These are phyloP conservation scores for Catharus ustulatus DNA, from an alignment of 2,797 vertebrate genomes.

Conservation along the genomic window DNA sequence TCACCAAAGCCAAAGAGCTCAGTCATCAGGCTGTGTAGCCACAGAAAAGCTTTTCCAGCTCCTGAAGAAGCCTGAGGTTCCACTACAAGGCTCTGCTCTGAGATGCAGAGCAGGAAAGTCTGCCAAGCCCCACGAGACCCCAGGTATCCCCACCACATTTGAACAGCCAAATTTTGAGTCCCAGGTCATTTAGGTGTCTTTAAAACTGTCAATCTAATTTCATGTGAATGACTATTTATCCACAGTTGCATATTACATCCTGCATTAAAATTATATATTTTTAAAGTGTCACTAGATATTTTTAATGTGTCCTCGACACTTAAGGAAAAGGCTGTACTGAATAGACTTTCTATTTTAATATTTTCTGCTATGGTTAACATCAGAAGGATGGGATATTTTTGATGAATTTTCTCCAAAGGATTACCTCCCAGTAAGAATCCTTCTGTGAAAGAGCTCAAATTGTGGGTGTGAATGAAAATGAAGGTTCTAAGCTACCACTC, in stretches of 20 bases:
- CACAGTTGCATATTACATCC: not conserved
- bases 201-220: not conserved
- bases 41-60: not conserved
- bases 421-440: constrained; percentile 24
- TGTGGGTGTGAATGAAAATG: constrained; percentile 58
- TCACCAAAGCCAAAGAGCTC: not conserved
- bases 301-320: not conserved
- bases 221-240: not conserved
- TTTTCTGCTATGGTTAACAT: constrained; percentile 18
- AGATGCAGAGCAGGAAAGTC: not conserved
- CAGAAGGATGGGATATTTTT: not conserved
- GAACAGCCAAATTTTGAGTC: not conserved
- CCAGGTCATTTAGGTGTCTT: not conserved
- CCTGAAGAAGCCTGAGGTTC: not conserved
- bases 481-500: constrained; percentile 33
- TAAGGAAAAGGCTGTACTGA: not conserved
- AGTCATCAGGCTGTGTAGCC: not conserved
- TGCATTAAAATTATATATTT: not conserved
- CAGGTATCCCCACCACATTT: not conserved
- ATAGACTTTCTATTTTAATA: not conserved
- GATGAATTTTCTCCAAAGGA: constrained; percentile 18
- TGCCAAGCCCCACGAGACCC: not conserved
- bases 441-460: constrained; percentile 32
- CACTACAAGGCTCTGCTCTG: accelerated
- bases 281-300: not conserved